These are phyloP conservation scores for Rhagoletis zephyria DNA, from an alignment of 1,140 invertebrate genomes.

Conservation along the genomic window DNA sequence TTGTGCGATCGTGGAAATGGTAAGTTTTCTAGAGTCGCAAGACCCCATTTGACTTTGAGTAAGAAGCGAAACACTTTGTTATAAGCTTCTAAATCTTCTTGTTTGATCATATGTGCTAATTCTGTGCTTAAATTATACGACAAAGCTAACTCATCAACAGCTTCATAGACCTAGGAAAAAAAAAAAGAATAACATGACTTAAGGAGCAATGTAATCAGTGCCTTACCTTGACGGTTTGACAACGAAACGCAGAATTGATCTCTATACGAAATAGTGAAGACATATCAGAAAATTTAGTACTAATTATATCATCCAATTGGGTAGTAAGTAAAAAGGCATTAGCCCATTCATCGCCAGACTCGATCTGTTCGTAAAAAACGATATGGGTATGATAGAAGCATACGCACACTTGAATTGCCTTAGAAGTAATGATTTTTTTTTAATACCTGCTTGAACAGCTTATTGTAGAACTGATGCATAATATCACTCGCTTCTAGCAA, in stretches of 20 bases:
- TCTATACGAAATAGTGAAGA: slow-evolving; percentile 59
- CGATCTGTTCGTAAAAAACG: slow-evolving; percentile 60
- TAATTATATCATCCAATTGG: slow-evolving; percentile 61
- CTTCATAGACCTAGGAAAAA: slow-evolving; percentile 59
- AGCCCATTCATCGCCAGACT: slow-evolving; percentile 62
- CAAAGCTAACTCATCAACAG: slow-evolving; percentile 63
- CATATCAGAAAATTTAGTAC: slow-evolving; percentile 57
- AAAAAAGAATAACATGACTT: neutral
- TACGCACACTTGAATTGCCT: too few relatives aligned
- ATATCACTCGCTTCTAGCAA: slow-evolving; percentile 66
- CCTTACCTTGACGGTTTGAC: slow-evolving; percentile 58
- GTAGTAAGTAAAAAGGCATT: slow-evolving; percentile 60
- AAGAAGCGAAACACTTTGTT: slow-evolving; percentile 68
- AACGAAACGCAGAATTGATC: slow-evolving; percentile 57
- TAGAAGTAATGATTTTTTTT: slow-evolving; percentile 22
- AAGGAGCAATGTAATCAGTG: neutral
- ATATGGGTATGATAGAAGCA: neutral
- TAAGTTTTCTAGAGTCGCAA: slow-evolving; percentile 67
- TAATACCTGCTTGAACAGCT: slow-evolving; percentile 62
- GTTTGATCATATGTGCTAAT: slow-evolving; percentile 61
- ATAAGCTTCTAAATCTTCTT: slow-evolving; percentile 60
- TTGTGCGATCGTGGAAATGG: slow-evolving; percentile 59
- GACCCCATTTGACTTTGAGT: slow-evolving; percentile 70
- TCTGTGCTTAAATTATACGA: slow-evolving; percentile 60
- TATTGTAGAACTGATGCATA: slow-evolving; percentile 63